phyloP scores from a whole-genome alignment of 2,888 invertebrate species.

The Lochmaea capreae region DNA sequence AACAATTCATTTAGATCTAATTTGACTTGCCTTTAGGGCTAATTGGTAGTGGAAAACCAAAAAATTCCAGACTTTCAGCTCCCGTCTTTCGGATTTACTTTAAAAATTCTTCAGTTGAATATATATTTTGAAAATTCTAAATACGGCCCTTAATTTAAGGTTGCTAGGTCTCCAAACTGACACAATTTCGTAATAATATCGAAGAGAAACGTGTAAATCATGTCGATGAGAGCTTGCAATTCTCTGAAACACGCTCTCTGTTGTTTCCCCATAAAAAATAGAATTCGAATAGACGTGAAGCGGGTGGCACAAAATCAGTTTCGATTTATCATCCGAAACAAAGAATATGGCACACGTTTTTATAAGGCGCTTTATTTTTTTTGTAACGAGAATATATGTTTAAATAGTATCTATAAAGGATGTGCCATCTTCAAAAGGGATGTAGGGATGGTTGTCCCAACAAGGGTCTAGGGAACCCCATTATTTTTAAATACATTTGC shows the following conservation, averaged over 20 bases:
- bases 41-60: no score
- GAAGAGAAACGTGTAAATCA: constrained; percentile 42
- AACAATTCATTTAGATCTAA: no score
- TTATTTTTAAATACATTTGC: no score
- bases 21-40: no score
- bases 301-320: background rate
- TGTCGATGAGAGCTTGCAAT: constrained; percentile 39
- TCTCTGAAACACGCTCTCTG: constrained; percentile 26
- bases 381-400: background rate
- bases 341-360: background rate
- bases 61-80: no score
- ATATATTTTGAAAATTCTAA: background rate
- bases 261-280: constrained; percentile 7
- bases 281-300: background rate
- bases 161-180: constrained; percentile 34
- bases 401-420: no score
- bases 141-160: background rate
- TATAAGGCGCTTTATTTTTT: background rate
- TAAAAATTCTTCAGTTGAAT: background rate
- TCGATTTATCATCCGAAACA: background rate
- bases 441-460: no score
- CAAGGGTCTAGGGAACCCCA: no score
- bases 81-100: no score
- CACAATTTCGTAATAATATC: constrained; percentile 28
- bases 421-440: no score